Base-by-base conservation (phyloP, 2,113 vertebrate genomes). In the Esox niger region DNA sequence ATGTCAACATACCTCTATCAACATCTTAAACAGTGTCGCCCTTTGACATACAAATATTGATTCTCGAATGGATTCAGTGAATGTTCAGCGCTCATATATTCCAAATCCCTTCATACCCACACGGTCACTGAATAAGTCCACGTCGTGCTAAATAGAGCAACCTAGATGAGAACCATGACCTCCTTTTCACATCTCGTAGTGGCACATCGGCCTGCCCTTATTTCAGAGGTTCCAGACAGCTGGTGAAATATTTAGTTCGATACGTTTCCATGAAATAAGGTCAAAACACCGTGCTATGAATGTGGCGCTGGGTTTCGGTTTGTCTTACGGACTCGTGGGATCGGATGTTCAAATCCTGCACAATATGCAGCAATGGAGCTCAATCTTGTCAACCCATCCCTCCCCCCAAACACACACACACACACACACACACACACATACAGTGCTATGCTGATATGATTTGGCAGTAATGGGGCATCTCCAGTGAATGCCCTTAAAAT, bases 381-480 rank as follows among this genome's bases (percentile, higher is more conserved):
- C 58, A 63, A 49, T 33, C 20, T 74, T 52, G 62, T 71, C 30
- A 74, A 46, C 8, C 70, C 35, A 58, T 49, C 54, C 30, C 60
- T 52, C 25, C 21, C 30, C 23, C 30, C 38, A 62, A 26, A 70
- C 20, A 49, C 58, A 46, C 68, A 47, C 62, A 64, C 59, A 61
- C 59, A 62, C 70, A 7, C 47, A 38, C 47, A 31, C 35, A 35
- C 62, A 49, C 2, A 11, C 29, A 31, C 66, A 69, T 64, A 73
- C 67, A 68, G 25, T 29, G 27, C 20, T 21, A 33, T 30, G 63
- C 76, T 85, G 75, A 88, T 87, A 65, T 0, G 75, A 73, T 79
- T 52, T 87, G 88, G 86, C 86, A 84, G 81, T 85, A 88, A 68
- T 88, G 68, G 86, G 85, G 52, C 86, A 13, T 60, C 65, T 86